phyloP scores from a whole-genome alignment of 1,140 invertebrate genomes.

The Drosophila persimilis region DNA sequence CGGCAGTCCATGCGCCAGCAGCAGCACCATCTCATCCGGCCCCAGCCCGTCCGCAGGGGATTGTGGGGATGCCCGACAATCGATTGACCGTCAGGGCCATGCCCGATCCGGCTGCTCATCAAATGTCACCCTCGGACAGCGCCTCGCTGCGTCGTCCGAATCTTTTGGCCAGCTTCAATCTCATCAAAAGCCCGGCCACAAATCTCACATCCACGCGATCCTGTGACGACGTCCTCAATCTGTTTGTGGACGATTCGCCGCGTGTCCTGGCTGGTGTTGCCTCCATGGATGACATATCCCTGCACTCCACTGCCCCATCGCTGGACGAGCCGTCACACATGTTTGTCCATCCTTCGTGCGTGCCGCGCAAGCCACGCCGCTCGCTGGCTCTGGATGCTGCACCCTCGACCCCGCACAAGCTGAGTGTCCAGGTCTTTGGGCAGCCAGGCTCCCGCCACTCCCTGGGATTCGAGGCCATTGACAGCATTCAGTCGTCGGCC shows the following conservation, averaged over 20 bases:
- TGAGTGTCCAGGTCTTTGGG: conserved; percentile 65
- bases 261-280: conserved; percentile 43
- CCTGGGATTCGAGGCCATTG: conserved; percentile 68
- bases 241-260: conserved; percentile 50
- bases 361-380: conserved; percentile 57
- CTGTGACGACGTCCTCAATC: conserved; percentile 74
- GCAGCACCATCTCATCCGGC: conserved; percentile 35
- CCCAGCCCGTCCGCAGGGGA: conserved; percentile 57
- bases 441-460: conserved; percentile 67
- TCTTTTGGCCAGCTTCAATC: conserved; percentile 72
- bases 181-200: conserved; percentile 70
- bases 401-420: conserved; percentile 60
- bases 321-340: conserved; percentile 73
- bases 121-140: conserved; percentile 40
- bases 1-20: conserved; percentile 8
- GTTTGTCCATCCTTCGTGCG: conserved; percentile 65
- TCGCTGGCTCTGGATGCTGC: conserved; percentile 26
- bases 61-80: conserved; percentile 68
- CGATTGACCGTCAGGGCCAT: conserved; percentile 85
- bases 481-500: conserved; percentile 59
- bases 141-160: conserved; percentile 60
- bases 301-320: conserved; percentile 58
- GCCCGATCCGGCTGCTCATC: conserved; percentile 66
- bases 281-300: conserved; percentile 71
- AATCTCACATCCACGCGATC: conserved; percentile 69